phyloP scores from a whole-genome alignment of 1,140 invertebrate genomes.

The Limonius californicus region DNA sequence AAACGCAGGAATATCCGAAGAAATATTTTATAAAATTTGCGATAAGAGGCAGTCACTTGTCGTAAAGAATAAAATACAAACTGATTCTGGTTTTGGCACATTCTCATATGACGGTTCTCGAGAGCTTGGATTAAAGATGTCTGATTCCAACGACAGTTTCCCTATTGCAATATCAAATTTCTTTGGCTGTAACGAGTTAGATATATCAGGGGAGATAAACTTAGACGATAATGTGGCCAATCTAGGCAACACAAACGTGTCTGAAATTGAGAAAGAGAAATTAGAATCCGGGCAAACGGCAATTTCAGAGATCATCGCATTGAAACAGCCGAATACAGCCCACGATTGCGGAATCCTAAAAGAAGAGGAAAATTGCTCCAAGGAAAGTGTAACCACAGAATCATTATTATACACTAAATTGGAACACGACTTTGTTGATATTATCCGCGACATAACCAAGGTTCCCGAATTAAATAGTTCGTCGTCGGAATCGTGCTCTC shows the following conservation, averaged over 20 bases:
- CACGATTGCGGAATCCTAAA: background rate
- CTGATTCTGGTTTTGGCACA: background rate
- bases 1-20: background rate
- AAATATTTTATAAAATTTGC: conserved; percentile 3
- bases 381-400: too few relatives aligned
- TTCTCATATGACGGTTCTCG: background rate
- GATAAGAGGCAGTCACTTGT: background rate
- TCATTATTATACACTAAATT: too few relatives aligned
- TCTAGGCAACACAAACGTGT: background rate
- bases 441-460: too few relatives aligned
- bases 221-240: conserved; percentile 2
- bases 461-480: too few relatives aligned
- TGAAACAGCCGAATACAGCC: background rate
- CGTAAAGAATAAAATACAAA: conserved; percentile 10
- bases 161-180: background rate
- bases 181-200: background rate
- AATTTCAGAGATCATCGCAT: background rate
- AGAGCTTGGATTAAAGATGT: background rate
- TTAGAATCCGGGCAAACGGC: background rate
- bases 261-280: background rate
- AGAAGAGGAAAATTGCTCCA: too few relatives aligned
- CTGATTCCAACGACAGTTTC: too few relatives aligned
- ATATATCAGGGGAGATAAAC: background rate
- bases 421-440: too few relatives aligned
- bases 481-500: too few relatives aligned